Evolutionary conservation across 2,888 invertebrate genomes (phyloP), one percentile per base, ranked within the genome.

Genomic region (Poecilobothrus nobilitatus): DNA sequence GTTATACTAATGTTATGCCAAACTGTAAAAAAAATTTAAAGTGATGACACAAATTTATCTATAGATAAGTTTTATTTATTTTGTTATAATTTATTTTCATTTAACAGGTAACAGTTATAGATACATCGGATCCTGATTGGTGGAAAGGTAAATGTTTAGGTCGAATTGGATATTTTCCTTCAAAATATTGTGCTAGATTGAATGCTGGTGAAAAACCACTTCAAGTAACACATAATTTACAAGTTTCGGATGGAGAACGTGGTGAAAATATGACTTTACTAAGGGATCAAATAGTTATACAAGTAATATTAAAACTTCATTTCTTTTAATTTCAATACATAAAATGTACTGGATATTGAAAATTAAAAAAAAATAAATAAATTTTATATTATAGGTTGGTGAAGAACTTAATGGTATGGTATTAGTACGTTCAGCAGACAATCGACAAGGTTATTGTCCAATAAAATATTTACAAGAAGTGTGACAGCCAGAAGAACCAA

Each of bases 101-200:
- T 37, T 7, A 8, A 37, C 9, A 91, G 81, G 92, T 97, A 68
- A 95, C 93, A 15, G 95, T 96, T 70, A 93, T 94, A 74, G 97
- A 97, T 79, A 95, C 94, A 65, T 90, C 95, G 0, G 96, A 97
- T 82, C 91, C 92, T 15, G 95, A 96, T 78, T 97, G 96, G 97
- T 97, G 96, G 96, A 94, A 95, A 84, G 97, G 96, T 66, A 95
- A 95, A 81, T 94, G 94, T 77, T 85, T 95, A 71, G 95, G 96
- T 37, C 88, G 91, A 76, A 87, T 91, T 67, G 97, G 97, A 15
- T 96, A 91, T 83, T 96, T 97, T 79, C 97, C 97, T 6, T 95
- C 95, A 34, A 95, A 95, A 77, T 97, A 97, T 78, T 95, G 96
- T 74, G 92, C 94, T 70, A 91, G 92, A 76, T 83, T 97, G 69